A percentile compares a stretch with the other conserved stretches of the same genome.
These are phyloP conservation scores for Oppia nitens DNA, from an alignment of 1,140 invertebrate genomes.

Conservation along the genomic window DNA sequence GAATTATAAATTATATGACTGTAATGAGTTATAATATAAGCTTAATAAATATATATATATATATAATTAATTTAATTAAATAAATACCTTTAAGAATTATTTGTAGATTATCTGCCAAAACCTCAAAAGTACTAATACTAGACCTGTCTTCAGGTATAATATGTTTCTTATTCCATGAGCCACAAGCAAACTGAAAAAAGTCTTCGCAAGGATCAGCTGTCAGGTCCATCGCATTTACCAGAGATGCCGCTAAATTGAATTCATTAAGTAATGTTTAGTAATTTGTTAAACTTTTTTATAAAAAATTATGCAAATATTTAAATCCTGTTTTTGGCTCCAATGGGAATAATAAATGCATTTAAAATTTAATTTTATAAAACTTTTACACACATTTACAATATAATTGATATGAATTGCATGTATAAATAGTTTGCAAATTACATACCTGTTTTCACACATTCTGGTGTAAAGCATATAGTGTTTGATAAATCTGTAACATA, in stretches of 20 bases:
- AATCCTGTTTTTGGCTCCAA: too few species aligned
- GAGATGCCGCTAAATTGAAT: conserved; percentile 40
- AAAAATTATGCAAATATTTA: too few species aligned
- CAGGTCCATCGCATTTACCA: conserved; percentile 65
- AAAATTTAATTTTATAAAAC: too few species aligned
- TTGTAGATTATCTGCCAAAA: conserved; percentile 67
- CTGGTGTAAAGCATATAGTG: conserved; percentile 43
- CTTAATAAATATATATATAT: too few species aligned
- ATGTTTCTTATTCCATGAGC: conserved; percentile 72
- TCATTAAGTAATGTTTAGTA: not conserved
- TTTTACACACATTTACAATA: too few species aligned
- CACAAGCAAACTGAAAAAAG: conserved; percentile 77
- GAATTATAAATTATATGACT: too few species aligned
- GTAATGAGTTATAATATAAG: too few species aligned
- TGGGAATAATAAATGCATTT: too few species aligned
- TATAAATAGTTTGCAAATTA: too few species aligned
- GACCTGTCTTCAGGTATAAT: conserved; percentile 72
- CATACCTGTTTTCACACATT: conserved; percentile 45
- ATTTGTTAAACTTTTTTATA: too few species aligned
- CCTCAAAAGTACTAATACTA: conserved; percentile 73
- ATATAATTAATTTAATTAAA: too few species aligned
- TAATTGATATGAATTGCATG: too few species aligned
- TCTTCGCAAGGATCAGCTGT: conserved; percentile 61
- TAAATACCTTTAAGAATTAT: conserved; percentile 51
- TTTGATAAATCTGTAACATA: not conserved